Conservation (phyloP, 2,888 invertebrate species). For the Mythimna lalbum region DNA sequence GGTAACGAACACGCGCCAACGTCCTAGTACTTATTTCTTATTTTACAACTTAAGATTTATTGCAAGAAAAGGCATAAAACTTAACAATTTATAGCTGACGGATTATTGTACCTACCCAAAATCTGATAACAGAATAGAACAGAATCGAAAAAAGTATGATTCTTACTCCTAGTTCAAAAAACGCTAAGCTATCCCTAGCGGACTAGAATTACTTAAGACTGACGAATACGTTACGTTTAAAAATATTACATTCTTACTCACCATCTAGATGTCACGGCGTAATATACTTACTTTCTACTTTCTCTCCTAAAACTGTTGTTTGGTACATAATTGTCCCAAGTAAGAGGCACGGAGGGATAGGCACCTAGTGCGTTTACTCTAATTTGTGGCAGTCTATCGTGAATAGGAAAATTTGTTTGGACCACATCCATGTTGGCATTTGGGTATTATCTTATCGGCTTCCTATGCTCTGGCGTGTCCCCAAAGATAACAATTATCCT, state of each 20-base stretch:
- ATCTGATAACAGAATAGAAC: slow-evolving; percentile 57
- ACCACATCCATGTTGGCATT: slow-evolving; percentile 57
- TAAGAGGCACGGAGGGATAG: slow-evolving; percentile 65
- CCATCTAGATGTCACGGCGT: slow-evolving; percentile 70
- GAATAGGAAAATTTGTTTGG: slow-evolving; percentile 53
- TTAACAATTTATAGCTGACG: slow-evolving; percentile 60
- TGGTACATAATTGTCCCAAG: slow-evolving; percentile 67
- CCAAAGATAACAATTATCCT: slow-evolving; percentile 65
- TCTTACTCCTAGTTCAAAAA: slow-evolving; percentile 33
- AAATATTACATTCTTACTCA: slow-evolving; percentile 71
- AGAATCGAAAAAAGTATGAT: slow-evolving; percentile 48
- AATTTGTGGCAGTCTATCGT: slow-evolving; percentile 78
- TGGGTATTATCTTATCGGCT: slow-evolving; percentile 72
- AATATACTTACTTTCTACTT: slow-evolving; percentile 79
- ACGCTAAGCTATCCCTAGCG: slow-evolving; percentile 56
- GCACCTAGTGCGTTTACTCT: slow-evolving; percentile 71
- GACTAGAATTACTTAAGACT: slow-evolving; percentile 63
- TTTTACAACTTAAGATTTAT: slow-evolving; percentile 62
- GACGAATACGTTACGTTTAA: slow-evolving; percentile 49
- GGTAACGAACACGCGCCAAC: slow-evolving; percentile 48
- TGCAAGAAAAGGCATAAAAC: slow-evolving; percentile 65
- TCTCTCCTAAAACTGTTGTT: slow-evolving; percentile 76
- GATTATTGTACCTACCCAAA: slow-evolving; percentile 59
- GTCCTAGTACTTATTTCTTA: slow-evolving; percentile 46
- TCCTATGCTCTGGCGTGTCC: slow-evolving; percentile 70